Conservation (phyloP, 2,888 invertebrate species). For the Lithophane leautieri region DNA sequence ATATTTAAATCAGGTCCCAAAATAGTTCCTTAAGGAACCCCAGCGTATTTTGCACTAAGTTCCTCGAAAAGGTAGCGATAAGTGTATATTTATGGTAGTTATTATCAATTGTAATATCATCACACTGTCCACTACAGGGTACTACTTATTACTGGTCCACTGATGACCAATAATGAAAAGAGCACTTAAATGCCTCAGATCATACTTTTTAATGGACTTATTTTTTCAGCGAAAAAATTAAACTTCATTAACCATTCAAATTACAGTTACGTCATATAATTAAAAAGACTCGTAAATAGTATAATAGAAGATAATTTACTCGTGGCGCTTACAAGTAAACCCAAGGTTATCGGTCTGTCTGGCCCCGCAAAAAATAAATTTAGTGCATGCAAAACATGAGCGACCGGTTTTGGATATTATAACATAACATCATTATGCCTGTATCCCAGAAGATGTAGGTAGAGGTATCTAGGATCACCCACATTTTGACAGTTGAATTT, state of each 20-base stretch:
- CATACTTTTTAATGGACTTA: background rate
- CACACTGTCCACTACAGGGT: background rate
- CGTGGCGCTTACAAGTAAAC: constrained; percentile 53
- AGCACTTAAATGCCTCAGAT: constrained; percentile 8
- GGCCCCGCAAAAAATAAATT: constrained; percentile 69
- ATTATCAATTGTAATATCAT: background rate
- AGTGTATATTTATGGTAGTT: background rate
- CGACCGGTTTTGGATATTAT: constrained; percentile 67
- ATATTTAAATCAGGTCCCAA: background rate
- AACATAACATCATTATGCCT: constrained; percentile 1
- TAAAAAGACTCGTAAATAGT: constrained; percentile 59
- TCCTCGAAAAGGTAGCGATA: background rate
- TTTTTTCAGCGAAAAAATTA: constrained; percentile 31
- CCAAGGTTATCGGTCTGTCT: constrained; percentile 75
- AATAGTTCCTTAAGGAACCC: constrained; percentile 12
- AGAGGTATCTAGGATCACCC: background rate
- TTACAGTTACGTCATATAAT: constrained; percentile 57
- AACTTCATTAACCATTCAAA: constrained; percentile 49
- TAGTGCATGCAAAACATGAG: constrained; percentile 72
- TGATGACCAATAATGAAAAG: constrained; percentile 2
- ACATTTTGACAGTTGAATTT: background rate
- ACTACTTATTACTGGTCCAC: background rate
- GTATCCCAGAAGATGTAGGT: background rate
- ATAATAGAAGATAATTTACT: constrained; percentile 62
- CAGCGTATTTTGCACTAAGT: background rate